Evolutionary conservation across 2,797 vertebrate genomes (phyloP).

Genomic region (Dicrostonyx torquatus): DNA sequence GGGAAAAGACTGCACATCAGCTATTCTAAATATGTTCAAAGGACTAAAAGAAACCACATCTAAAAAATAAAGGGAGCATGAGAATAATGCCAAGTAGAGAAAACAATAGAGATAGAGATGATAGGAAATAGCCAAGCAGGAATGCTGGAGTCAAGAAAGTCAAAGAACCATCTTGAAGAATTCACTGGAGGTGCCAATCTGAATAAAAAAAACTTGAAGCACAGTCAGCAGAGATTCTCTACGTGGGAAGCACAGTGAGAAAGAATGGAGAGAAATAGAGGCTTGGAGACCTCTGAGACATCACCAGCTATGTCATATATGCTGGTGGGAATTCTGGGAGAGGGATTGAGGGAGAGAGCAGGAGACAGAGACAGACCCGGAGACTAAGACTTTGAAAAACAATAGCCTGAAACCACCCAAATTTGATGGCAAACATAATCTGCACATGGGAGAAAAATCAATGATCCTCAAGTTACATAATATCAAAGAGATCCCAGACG

Average conservation of each 20-base stretch:
- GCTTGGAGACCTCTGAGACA: neutral
- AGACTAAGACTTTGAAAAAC: neutral
- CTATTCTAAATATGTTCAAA: slow-evolving; percentile 37
- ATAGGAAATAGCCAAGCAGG: neutral
- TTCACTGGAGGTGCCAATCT: neutral
- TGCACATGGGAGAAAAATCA: neutral
- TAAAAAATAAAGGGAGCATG: neutral
- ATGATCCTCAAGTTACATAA: neutral
- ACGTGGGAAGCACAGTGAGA: neutral
- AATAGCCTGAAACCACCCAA: neutral
- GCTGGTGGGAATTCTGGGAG: neutral
- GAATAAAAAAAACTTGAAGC: neutral
- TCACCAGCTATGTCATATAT: neutral
- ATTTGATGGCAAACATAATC: neutral
- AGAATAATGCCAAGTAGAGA: slow-evolving; percentile 25
- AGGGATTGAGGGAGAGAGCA: neutral
- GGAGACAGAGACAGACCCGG: neutral
- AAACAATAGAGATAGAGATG: slow-evolving; percentile 8
- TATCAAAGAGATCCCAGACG: neutral
- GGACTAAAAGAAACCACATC: slow-evolving; percentile 42
- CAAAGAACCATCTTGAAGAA: neutral
- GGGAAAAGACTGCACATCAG: slow-evolving; percentile 9
- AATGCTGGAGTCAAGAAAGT: neutral
- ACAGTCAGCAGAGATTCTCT: neutral
- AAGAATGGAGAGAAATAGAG: neutral